Base-by-base conservation (phyloP, 1,140 invertebrate species). In the Subanguina moxae region DNA sequence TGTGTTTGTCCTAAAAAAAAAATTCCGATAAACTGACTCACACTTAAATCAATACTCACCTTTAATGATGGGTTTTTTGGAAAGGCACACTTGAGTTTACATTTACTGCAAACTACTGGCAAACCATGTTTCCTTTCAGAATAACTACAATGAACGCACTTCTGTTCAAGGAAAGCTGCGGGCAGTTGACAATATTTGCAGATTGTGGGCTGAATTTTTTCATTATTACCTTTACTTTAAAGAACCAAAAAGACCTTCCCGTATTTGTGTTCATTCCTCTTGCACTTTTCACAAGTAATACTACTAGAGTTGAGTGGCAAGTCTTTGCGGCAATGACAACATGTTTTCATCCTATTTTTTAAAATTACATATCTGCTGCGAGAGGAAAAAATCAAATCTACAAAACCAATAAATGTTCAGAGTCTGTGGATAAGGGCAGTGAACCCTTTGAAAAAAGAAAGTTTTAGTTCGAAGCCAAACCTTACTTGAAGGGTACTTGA, bases 141-240 rank as follows among this genome's bases (percentile, higher is more conserved):
- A 65, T 75, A 63, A 21, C 61, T 45, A 65, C 73, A 75, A 64
- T 75, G 64, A 46, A 75, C 73, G 43, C 73, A 75, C 58, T 74
- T 76, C n/a, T 76, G n/a, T 8, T 77, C 76, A 8, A 78, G 62
- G 45, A 75, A 75, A 25, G 74, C 73, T 15, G 73, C 73, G 15
- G 71, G 75, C 7, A 75, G 21, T 46, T 72, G 21, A 38, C 73
- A 75, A 58, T 75, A 77, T 63, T 77, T 74, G 32, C 73, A 75
- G 11, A 56, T 32, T 25, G 32, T 46, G 0, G 73, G 73, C 76
- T 73, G 52, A 71, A 73, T 28, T 19, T 48, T 13, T 0, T 32
- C 25, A 27, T 46, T 19, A 57, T 21, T 15, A 46, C 28, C 59
- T 3, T 45, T 5, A 23, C 17, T 38, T 38, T 25, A 58, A 17